Evolutionary conservation across 2,888 invertebrate species (phyloP).

Genomic region (Sepiola atlantica): DNA sequence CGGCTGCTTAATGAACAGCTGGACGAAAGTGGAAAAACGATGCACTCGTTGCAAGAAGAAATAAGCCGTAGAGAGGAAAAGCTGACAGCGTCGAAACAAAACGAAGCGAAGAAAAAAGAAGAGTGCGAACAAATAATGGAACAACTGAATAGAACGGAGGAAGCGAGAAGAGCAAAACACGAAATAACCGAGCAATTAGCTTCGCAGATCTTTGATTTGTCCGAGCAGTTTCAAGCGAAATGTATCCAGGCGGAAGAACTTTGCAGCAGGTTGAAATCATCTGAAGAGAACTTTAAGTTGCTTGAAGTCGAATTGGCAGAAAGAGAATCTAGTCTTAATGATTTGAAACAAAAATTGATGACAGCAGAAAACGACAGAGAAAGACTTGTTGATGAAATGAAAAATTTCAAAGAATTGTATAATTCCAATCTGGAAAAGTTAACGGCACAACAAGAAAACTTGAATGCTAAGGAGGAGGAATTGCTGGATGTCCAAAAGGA

Average conservation of each 20-base stretch:
- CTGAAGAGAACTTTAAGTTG: constrained; percentile 38
- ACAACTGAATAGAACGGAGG: constrained; percentile 51
- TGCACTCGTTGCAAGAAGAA: constrained; percentile 49
- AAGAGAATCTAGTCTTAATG: constrained; percentile 47
- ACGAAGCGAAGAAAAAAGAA: constrained; percentile 48
- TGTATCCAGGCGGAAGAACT: constrained; percentile 44
- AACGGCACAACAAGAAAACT: background rate
- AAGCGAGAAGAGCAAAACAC: background rate
- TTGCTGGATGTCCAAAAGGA: constrained; percentile 47
- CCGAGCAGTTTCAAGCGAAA: constrained; percentile 48
- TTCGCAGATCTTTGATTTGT: background rate
- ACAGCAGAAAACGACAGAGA: constrained; percentile 48
- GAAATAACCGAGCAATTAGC: constrained; percentile 39
- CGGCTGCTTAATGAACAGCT: constrained; percentile 48
- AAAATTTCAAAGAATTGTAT: background rate
- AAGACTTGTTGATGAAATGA: constrained; percentile 4
- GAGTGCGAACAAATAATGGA: constrained; percentile 50
- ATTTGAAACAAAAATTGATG: constrained; percentile 47
- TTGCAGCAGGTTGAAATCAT: constrained; percentile 25
- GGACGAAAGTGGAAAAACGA: constrained; percentile 43
- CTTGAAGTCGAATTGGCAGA: background rate
- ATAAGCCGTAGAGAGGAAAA: constrained; percentile 49
- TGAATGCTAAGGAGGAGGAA: constrained; percentile 47
- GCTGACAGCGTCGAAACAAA: constrained; percentile 49
- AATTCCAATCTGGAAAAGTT: background rate